These are phyloP conservation scores for Corapipo altera DNA, from an alignment of 2,113 vertebrate genomes.

Conservation along the genomic window DNA sequence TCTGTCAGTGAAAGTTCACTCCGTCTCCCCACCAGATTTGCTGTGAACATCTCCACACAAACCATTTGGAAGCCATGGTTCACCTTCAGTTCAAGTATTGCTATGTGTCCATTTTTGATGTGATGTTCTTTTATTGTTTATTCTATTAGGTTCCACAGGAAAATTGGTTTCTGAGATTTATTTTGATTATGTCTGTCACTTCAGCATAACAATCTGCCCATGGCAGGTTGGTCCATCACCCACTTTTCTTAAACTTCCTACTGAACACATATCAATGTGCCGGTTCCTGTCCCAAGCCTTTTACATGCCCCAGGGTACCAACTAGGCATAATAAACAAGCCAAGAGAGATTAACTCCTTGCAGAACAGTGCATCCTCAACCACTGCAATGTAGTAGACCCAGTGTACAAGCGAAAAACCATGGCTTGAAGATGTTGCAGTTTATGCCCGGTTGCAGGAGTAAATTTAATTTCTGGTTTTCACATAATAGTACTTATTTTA, in stretches of 20 bases:
- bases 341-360: background rate
- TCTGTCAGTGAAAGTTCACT: background rate
- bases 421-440: background rate
- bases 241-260: background rate
- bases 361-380: background rate
- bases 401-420: background rate
- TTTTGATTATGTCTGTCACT: background rate
- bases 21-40: background rate
- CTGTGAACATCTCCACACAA: background rate
- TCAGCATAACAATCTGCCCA: background rate
- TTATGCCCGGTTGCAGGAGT: background rate
- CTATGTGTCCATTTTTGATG: background rate
- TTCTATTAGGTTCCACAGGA: background rate
- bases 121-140: background rate
- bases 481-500: background rate
- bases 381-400: background rate
- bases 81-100: background rate
- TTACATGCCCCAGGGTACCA: background rate
- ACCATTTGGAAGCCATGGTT: accelerated
- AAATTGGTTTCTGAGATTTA: background rate
- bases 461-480: background rate
- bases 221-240: background rate
- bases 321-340: background rate
- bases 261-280: background rate
- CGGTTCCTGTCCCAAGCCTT: background rate